Percentiles rank a stretch among this genome's conserved stretches.
phyloP scores from a whole-genome alignment of 2,888 invertebrate genomes.

The Nematopogon swammerdamellus region DNA sequence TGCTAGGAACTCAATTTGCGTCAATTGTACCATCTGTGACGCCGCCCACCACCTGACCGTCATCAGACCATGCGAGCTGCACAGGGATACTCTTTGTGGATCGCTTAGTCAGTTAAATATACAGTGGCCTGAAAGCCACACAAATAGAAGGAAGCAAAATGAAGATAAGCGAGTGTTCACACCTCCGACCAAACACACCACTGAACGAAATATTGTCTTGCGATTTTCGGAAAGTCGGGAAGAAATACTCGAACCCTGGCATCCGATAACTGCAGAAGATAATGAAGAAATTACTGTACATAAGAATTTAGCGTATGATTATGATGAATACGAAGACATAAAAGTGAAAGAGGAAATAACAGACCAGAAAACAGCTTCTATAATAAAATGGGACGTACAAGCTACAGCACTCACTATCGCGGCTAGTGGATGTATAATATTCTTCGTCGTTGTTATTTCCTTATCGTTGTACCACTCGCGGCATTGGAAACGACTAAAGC shows the following conservation, averaged over 20 bases:
- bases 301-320: conserved; percentile 16
- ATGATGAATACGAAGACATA: conserved; percentile 41
- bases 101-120: conserved; percentile 63
- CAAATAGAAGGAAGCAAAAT: conserved; percentile 25
- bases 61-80: conserved; percentile 68
- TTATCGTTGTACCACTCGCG: conserved; percentile 74
- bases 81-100: conserved; percentile 73
- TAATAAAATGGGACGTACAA: conserved; percentile 68
- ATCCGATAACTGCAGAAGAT: too few relatives aligned
- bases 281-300: not conserved
- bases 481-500: conserved; percentile 77
- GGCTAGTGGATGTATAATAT: conserved; percentile 72
- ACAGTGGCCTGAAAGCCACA: conserved; percentile 52
- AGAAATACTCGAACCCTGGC: not conserved
- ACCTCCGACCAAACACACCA: conserved; percentile 2
- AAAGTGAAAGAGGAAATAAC: conserved; percentile 38
- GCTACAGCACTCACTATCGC: conserved; percentile 69
- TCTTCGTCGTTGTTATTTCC: conserved; percentile 74
- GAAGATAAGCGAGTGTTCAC: conserved; percentile 21
- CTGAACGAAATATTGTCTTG: conserved; percentile 5
- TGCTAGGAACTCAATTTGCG: conserved; percentile 60
- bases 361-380: conserved; percentile 8
- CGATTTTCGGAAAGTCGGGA: conserved; percentile 1
- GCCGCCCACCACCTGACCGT: conserved; percentile 56
- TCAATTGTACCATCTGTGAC: conserved; percentile 70